phyloP scores from a whole-genome alignment of 2,888 invertebrate species.

The Machimus rusticus region DNA sequence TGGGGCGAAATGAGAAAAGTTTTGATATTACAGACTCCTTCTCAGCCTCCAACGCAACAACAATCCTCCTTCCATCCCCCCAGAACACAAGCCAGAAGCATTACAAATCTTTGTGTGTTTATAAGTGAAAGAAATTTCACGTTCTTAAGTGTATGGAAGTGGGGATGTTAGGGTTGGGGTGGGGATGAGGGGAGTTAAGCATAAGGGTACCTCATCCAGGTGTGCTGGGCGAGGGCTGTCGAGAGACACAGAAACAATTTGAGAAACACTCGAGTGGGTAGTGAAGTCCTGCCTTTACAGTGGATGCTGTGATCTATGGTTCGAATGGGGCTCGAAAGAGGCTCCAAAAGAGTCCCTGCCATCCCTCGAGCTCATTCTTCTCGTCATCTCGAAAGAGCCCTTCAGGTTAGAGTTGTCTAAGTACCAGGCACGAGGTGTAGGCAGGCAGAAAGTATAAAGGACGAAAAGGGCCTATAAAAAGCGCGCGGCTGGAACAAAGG shows the following conservation, averaged over 20 bases:
- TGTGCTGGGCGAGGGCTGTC: background rate
- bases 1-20: slow-evolving; percentile 34
- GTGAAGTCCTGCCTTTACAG: background rate
- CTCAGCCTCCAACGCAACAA: background rate
- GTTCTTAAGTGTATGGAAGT: background rate
- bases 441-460: background rate
- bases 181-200: background rate
- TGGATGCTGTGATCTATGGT: background rate
- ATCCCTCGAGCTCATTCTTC: background rate
- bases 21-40: slow-evolving; percentile 6
- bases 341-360: background rate
- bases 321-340: background rate
- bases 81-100: background rate
- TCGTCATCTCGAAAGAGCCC: background rate
- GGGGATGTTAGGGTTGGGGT: no score
- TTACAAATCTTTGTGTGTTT: slow-evolving; percentile 13
- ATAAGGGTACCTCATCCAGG: background rate
- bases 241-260: background rate
- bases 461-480: slow-evolving; percentile 8
- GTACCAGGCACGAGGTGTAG: background rate
- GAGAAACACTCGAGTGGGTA: background rate
- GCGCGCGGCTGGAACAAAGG: slow-evolving; percentile 7
- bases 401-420: slow-evolving; percentile 9
- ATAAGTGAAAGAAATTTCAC: slow-evolving; percentile 24
- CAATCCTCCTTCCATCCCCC: background rate